Evolutionary conservation across 2,113 vertebrate species (phyloP).

Genomic region (Eublepharis macularius): DNA sequence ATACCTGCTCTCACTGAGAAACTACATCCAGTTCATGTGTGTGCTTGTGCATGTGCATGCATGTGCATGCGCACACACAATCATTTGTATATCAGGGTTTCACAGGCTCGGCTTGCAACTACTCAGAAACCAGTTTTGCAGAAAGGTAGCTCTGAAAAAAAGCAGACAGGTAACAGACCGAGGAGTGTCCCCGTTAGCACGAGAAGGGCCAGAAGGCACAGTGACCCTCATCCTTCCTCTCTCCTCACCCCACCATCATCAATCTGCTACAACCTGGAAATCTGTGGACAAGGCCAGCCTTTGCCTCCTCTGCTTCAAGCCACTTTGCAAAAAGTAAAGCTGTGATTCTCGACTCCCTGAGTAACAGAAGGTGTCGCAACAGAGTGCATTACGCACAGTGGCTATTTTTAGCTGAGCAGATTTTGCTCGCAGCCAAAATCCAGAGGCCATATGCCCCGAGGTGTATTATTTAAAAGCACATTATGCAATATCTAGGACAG

Average conservation of each 20-base stretch:
- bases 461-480: constrained; percentile 60
- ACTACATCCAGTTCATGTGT: neutral
- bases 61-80: too few relatives aligned
- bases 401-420: constrained; percentile 67
- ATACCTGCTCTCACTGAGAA: neutral
- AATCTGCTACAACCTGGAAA: neutral
- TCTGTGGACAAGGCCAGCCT: neutral
- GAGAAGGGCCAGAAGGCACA: neutral
- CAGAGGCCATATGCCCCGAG: constrained; percentile 59
- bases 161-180: neutral
- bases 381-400: constrained; percentile 36
- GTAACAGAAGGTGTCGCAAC: constrained; percentile 59
- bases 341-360: constrained; percentile 21
- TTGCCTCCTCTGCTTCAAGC: neutral
- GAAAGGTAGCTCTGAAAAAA: neutral
- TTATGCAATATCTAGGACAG: constrained; percentile 53
- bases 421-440: constrained; percentile 62
- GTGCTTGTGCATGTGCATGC: neutral
- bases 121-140: neutral
- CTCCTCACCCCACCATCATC: too few relatives aligned
- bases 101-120: neutral
- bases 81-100: neutral
- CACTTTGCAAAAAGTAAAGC: constrained; percentile 3
- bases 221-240: neutral
- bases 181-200: neutral